Evolutionary conservation across 2,113 vertebrate genomes (phyloP), one percentile per base, ranked within the genome.

Genomic region (Dipodomys spectabilis): DNA sequence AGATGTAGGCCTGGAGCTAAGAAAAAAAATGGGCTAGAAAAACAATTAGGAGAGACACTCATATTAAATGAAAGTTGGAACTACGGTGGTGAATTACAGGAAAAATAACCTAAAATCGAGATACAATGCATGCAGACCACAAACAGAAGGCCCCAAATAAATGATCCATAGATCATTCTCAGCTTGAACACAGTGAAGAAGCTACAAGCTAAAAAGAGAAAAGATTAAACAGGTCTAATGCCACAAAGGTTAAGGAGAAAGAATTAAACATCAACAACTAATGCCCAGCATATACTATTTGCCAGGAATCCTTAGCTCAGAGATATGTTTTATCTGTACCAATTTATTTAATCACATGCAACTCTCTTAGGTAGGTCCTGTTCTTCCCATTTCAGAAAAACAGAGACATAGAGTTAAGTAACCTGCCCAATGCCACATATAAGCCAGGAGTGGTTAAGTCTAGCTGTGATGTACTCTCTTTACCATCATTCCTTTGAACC

Each of bases 101-200:
- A 79, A 69, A 67, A 65, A 68, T 32, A 20, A 79, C 13, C 72
- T 25, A 60, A 49, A 73, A 60, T 7, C 30, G 5, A 73, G n/a
- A 0, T 60, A 64, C 25, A n/a, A 32, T 7, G 2, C 6, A 23
- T 53, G 13, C 20, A 30, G 39, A 64, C 62, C 1, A 1, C 65
- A 82, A 81, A 87, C 0, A 67, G n/a, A 45, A 88, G n/a, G 10
- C n/a, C 87, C 23, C 73, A 39, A 90, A 77, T 8, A 88, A 94
- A 90, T n/a, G 39, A 30, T 3, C 32, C n/a, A 25, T 5, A 69
- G 53, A 65, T 73, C 28, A 25, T 60, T 35, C 82, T 82, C 69
- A 53, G 79, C 65, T 32, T 81, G 23, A 90, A 80, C 6, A 30
- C 7, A 45, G 12, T 30, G 32, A 81, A 67, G 53, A n/a, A 57